Evolutionary conservation across 53 echinoderm and acorn worm genomes (phyloP), one percentile per base, ranked within the genome.

Genomic region (Mesocentrotus franciscanus): DNA sequence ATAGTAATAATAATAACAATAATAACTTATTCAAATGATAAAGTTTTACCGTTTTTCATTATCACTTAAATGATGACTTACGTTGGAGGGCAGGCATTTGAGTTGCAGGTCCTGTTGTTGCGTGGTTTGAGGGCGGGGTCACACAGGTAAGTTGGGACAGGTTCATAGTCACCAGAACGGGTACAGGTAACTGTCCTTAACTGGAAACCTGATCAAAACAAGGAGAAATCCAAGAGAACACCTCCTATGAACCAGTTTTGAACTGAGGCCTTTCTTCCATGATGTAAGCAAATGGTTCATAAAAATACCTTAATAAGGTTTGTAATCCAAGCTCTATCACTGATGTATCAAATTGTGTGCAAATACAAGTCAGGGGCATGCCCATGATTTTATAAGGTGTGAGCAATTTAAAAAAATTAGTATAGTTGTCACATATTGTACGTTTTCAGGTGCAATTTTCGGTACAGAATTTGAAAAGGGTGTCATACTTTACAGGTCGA

Each of bases 101-200:
- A 90, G 90, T 97, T 98, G 92, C 99, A 98, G 24, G 97, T 95
- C 56, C 95, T 93, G 89, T 97, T 97, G 78, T 85, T 84, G 9
- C 92, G 36, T 56, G 98, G 99, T 89, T 96, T 96, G 20, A 93
- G 92, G 60, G 93, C 76, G 49, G 95, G 85, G 95, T 96, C 96
- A 96, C 99, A 98, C 76, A 97, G 95, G 92, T 98, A 98, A 29
- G 96, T 97, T 26, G 97, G 96, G 34, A 98, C 97, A 10, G 70
- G 90, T 16, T 96, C 97, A 92, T 89, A 98, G 84, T 98, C 97
- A 90, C 96, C 95, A 61, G 94, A 95, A 14, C 99, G 75, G 8
- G 97, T 95, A 90, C 99, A 98, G 85, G 96, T 97, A n/a, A 97
- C 99, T 12, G 95, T 95, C 70, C 99, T 92, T 30, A 93, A 70